Evolutionary conservation across 2,797 vertebrate genomes (phyloP), one percentile per base, ranked within the genome.

Genomic region (Amblyraja radiata): DNA sequence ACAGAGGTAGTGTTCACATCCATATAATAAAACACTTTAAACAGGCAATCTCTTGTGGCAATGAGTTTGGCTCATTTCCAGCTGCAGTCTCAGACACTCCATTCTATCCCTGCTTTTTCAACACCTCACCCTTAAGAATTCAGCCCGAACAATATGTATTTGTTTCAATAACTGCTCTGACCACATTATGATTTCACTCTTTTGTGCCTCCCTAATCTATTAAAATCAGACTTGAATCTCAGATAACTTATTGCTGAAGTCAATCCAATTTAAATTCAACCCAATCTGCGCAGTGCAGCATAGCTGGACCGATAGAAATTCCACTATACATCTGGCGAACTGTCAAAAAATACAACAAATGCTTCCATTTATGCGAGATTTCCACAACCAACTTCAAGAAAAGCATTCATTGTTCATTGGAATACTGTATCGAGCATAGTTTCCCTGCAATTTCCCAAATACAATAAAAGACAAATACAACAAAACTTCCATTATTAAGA

Each of bases 241-340:
- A 94, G 93, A 93, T 95, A 94, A 93, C 92, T 93, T 93, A 93
- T 92, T 96, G 95, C 95, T 96, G 94, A 95, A 95, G 95, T 94
- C 94, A 95, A 96, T 96, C 96, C 95, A 94, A 96, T 96, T 96
- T 95, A 95, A 96, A 95, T 61, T 86, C 93, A 25, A 74, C 71
- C 25, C 73, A 71, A 76, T n/a, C 11, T 25, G 25, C 39, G n/a
- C 77, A 25, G 11, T 14, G 61, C 21, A 86, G 93, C 94, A 95
- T 95, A 95, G 95, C 94, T 93, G 93, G 94, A 94, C 94, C 93
- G 78, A 94, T 94, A 95, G 94, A 95, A 95, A 95, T 95, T 95
- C 95, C 94, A 95, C 94, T 95, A 95, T 94, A 94, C 94, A 93
- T 93, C 93, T 94, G 95, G 95, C 94, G 93, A 94, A 94, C 95